phyloP scores from a whole-genome alignment of 2,797 vertebrate species.

The Staurois parvus region DNA sequence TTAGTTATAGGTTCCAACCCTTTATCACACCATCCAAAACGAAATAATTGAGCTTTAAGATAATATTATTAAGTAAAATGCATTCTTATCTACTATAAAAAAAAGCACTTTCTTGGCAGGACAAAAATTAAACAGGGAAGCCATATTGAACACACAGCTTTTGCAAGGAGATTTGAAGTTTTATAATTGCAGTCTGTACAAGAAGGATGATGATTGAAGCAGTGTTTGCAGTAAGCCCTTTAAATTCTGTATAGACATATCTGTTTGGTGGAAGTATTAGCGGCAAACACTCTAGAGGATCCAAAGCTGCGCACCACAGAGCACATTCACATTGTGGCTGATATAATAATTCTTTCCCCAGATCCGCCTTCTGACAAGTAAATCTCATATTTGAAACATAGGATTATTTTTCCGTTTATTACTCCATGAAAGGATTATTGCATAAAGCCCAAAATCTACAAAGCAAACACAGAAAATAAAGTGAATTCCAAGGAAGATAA shows the following conservation, averaged over 20 bases:
- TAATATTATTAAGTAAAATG: too few species aligned
- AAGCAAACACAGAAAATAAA: slow-evolving; percentile 66
- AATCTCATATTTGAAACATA: slow-evolving; percentile 90
- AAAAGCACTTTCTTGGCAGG: too few species aligned
- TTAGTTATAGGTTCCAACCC: too few species aligned
- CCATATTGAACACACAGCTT: too few species aligned
- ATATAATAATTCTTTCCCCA: slow-evolving; percentile 78
- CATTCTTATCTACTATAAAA: too few species aligned
- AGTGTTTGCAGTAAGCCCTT: slow-evolving; percentile 42
- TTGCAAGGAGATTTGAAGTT: not conserved
- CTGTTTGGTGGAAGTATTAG: slow-evolving; percentile 23
- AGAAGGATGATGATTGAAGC: slow-evolving; percentile 41
- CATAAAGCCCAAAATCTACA: slow-evolving; percentile 70
- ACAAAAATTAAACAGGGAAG: too few species aligned
- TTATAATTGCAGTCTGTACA: slow-evolving; percentile 5
- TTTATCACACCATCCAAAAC: too few species aligned
- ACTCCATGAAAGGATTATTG: slow-evolving; percentile 77
- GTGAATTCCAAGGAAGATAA: slow-evolving; percentile 67
- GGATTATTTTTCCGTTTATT: slow-evolving; percentile 91
- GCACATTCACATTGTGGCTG: slow-evolving; percentile 67
- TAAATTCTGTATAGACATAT: slow-evolving; percentile 36
- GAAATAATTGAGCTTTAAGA: too few species aligned
- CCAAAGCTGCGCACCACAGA: slow-evolving; percentile 39
- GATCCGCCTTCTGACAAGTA: slow-evolving; percentile 83
- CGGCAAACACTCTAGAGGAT: slow-evolving; percentile 65